These are phyloP conservation scores for Geococcyx californianus DNA, from an alignment of 2,113 vertebrate species.

Conservation along the genomic window DNA sequence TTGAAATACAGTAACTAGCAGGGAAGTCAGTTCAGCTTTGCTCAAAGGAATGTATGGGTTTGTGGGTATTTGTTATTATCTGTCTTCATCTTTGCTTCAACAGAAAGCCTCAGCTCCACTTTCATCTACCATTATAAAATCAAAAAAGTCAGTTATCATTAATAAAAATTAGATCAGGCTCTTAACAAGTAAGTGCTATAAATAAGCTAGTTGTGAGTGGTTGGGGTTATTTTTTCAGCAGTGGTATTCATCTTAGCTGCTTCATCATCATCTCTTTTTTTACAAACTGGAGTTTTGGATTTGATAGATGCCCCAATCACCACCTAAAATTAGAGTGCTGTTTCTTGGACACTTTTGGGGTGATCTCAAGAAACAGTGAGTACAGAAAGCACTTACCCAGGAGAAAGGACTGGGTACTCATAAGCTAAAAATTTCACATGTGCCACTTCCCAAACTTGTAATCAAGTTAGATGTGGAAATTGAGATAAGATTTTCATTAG, in stretches of 20 bases:
- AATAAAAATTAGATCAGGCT: background rate
- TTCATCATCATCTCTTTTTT: background rate
- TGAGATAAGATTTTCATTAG: background rate
- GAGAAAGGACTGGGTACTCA: background rate
- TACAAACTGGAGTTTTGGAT: background rate
- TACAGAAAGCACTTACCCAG: background rate
- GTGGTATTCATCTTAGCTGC: background rate
- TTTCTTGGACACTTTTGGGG: background rate
- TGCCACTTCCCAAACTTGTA: background rate
- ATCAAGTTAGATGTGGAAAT: background rate
- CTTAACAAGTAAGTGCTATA: background rate
- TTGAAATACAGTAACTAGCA: background rate
- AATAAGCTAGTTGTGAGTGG: background rate
- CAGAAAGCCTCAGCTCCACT: background rate
- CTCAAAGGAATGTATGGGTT: background rate
- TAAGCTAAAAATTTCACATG: background rate
- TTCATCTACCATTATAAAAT: background rate
- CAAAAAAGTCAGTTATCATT: background rate
- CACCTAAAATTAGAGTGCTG: background rate
- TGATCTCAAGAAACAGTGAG: background rate
- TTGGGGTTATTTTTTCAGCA: background rate
- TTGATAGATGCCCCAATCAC: background rate
- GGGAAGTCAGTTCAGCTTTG: background rate
- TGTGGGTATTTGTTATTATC: background rate
- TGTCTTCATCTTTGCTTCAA: background rate